A percentile compares a stretch with the other conserved stretches of the same genome.
Evolutionary conservation across 2,888 invertebrate species (phyloP).

Genomic region (Hydraecia micacea): DNA sequence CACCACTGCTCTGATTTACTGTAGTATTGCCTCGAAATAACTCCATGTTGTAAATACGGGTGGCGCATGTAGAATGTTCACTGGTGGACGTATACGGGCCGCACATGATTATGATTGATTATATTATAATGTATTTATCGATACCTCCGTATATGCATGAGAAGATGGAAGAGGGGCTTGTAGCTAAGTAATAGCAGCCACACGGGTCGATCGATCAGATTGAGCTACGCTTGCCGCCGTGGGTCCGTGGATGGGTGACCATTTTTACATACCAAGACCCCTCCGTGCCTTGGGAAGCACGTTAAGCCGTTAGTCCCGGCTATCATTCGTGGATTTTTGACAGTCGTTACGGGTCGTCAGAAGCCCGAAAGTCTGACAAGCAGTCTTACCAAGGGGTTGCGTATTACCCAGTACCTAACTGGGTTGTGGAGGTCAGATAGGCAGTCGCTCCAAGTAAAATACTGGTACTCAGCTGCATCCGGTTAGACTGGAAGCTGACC

Average conservation of each 20-base stretch:
- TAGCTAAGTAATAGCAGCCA: too few species aligned
- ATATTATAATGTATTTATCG: neutral
- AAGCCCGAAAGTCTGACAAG: too few species aligned
- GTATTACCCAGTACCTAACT: too few species aligned
- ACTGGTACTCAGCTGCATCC: neutral
- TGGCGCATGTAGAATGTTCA: neutral
- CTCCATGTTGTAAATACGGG: conserved; percentile 17
- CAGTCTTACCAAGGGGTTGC: too few species aligned
- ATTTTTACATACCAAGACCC: neutral
- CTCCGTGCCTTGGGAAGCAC: neutral
- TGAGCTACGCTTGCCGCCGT: neutral
- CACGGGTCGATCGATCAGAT: too few species aligned
- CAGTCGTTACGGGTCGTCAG: too few species aligned
- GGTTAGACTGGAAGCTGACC: too few species aligned
- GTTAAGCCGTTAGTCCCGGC: neutral
- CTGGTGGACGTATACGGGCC: conserved; percentile 11
- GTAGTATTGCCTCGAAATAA: conserved; percentile 19
- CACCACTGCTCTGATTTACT: too few species aligned
- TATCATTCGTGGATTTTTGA: too few species aligned
- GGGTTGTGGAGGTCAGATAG: too few species aligned
- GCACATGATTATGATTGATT: conserved; percentile 2
- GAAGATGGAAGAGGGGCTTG: too few species aligned
- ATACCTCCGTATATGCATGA: neutral
- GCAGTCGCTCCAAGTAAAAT: too few species aligned
- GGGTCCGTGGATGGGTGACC: neutral